Conservation (phyloP, 2,888 invertebrate genomes). For the Catocala nupta region DNA sequence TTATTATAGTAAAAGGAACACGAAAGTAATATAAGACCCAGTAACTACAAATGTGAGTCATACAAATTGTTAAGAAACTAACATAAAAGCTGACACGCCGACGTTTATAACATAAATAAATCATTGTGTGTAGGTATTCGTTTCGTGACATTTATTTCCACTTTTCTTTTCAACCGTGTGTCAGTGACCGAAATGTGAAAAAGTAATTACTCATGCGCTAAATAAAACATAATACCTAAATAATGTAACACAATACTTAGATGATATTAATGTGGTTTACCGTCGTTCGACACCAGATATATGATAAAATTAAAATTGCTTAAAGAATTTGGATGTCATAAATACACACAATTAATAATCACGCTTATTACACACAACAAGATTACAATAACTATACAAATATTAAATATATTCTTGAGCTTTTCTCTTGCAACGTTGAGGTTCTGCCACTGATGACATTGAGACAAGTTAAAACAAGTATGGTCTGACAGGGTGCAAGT, state of each 20-base stretch:
- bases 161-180: constrained; percentile 3
- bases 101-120: neutral
- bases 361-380: too few species aligned
- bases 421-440: constrained; percentile 25
- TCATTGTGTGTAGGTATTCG: constrained; percentile 1
- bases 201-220: neutral
- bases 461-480: constrained; percentile 84
- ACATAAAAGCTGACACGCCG: neutral
- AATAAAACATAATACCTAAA: too few species aligned
- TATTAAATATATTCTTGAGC: constrained; percentile 10
- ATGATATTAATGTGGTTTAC: too few species aligned
- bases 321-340: too few species aligned
- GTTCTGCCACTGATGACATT: constrained; percentile 47
- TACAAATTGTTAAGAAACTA: neutral
- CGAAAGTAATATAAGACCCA: neutral
- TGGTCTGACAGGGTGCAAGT: constrained; percentile 88
- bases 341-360: too few species aligned
- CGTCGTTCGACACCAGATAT: too few species aligned
- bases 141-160: constrained; percentile 1
- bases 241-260: too few species aligned
- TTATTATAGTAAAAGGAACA: neutral
- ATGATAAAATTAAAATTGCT: too few species aligned
- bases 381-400: too few species aligned
- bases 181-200: neutral
- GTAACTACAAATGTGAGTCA: neutral